These are phyloP conservation scores for Drosophila nasuta DNA, from an alignment of 1,140 invertebrate genomes.

Conservation along the genomic window DNA sequence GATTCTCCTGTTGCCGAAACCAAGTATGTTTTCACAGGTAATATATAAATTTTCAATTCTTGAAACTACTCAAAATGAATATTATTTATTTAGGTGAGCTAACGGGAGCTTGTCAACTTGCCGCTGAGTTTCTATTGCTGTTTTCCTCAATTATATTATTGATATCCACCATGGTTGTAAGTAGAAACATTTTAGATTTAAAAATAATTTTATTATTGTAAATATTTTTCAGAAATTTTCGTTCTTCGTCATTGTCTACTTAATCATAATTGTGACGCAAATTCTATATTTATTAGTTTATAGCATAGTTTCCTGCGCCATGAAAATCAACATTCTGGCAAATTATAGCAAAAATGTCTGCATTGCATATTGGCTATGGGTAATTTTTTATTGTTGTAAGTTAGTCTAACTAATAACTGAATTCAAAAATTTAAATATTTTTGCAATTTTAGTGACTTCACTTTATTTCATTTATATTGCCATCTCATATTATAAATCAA, in stretches of 20 bases:
- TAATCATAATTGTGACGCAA: not conserved
- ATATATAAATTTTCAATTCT: not conserved
- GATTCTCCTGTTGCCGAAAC: not conserved
- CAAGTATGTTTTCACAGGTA: conserved; percentile 6
- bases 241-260: not conserved
- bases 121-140: conserved; percentile 1
- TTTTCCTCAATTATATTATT: not conserved
- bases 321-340: not conserved
- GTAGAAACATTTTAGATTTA: not conserved
- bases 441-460: not conserved
- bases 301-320: not conserved
- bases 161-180: conserved; percentile 8
- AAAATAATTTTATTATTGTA: not conserved
- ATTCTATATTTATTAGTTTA: not conserved
- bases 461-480: conserved; percentile 12
- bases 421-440: not conserved
- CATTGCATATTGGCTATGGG: conserved; percentile 5
- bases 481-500: not conserved
- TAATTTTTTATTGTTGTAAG: not conserved
- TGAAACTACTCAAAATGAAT: not conserved
- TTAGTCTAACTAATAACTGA: not conserved
- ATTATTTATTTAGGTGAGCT: not conserved
- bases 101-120: not conserved
- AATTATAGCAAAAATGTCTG: not conserved
- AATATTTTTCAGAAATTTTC: not conserved